Percentiles rank a stretch among this genome's conserved stretches.
These are phyloP conservation scores for Dipodomys ordii DNA, from an alignment of 2,113 vertebrate species.

Conservation along the genomic window DNA sequence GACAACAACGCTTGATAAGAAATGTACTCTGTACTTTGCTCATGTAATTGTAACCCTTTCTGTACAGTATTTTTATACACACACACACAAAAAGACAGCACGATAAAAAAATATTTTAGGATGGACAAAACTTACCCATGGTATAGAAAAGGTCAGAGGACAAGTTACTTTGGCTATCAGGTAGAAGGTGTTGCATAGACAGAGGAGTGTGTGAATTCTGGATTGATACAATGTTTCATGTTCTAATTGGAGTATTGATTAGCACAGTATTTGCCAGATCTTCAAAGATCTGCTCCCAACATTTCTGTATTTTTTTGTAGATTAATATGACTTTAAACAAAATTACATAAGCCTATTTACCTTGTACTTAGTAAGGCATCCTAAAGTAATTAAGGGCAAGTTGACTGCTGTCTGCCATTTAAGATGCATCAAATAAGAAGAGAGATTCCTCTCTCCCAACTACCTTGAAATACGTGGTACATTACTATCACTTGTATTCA, in stretches of 20 bases:
- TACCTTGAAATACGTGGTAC: background rate
- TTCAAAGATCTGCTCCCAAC: background rate
- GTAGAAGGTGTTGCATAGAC: background rate
- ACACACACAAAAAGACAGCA: no score
- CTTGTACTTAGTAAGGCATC: background rate
- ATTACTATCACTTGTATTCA: background rate
- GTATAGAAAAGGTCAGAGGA: background rate
- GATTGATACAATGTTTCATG: background rate
- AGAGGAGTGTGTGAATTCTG: background rate
- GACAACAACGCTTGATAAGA: no score
- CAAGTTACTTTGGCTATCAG: background rate
- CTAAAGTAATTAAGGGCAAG: background rate
- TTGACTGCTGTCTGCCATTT: background rate
- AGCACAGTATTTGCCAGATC: background rate
- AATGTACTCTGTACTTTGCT: no score
- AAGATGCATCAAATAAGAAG: background rate
- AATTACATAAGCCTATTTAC: background rate
- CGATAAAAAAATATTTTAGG: background rate
- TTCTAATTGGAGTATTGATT: background rate
- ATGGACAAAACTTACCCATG: background rate
- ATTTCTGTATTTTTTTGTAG: background rate
- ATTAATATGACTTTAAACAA: background rate
- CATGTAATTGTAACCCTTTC: no score
- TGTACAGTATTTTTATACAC: no score
- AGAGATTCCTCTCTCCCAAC: background rate